Evolutionary conservation across 1,140 invertebrate genomes (phyloP), one percentile per base, ranked within the genome.

Genomic region (Hypothenemus hampei): DNA sequence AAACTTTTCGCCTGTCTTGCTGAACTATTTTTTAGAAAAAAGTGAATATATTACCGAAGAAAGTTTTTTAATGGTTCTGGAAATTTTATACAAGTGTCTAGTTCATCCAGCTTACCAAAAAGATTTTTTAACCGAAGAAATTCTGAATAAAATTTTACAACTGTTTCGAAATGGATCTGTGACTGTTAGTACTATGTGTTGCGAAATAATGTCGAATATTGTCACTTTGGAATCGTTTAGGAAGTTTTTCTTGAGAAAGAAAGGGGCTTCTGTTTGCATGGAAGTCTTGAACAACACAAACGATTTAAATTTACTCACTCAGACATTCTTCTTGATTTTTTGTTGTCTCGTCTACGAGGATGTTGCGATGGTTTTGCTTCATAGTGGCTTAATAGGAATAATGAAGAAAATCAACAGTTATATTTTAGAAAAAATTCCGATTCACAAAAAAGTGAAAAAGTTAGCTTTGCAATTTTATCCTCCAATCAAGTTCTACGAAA

Each of bases 401-500:
- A 22, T 67, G 10, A 61, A 56, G 19, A 40, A 57, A 8, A 56
- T 67, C 20, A 37, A 56, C n/a, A 37, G 48, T 2, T 37, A 50
- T 11, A 35, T 60, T 1, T 57, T 45, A 16, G 43, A 56, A 5
- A 46, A 59, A 16, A 49, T 49, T 29, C 59, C 61, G 4, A 46
- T 67, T 13, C 58, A 60, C 0, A 44, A 49, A 24, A 50, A 36
- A 20, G 48, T 65, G 19, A 54, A 64, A 13, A 39, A 59, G 21
- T 33, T 61, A 11, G 52, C 63, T 10, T 60, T 60, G 15, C 54
- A 60, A 40, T 44, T 62, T 23, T 65, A 62, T 46, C 53, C 64
- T 10, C 66, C 65, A 7, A 16, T 68, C 15, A 69, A 69, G 49
- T 68, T 69, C 40, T 58, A 58, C 18, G 57, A 63, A 41, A 58